Evolutionary conservation across 2,113 vertebrate genomes (phyloP), one percentile per base, ranked within the genome.

Genomic region (Anguilla japonica): DNA sequence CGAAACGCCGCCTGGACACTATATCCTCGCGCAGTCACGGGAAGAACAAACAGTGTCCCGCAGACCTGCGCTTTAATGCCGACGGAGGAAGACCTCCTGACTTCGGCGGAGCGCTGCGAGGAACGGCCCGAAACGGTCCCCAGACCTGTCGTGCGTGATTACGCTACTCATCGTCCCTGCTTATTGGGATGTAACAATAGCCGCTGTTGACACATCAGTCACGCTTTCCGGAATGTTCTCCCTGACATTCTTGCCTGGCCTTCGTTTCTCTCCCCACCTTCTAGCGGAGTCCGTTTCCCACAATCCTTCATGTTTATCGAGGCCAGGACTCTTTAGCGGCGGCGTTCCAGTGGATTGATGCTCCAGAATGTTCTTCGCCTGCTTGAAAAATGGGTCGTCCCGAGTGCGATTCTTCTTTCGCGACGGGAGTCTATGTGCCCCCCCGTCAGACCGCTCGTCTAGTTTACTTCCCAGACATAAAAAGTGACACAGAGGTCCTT

Each of bases 1-100:
- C 82, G 39, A 1, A 46, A 41, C 3, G 81, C 87, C 85, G 89
- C 84, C 91, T 92, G 90, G 87, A 91, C 85, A 89, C 43, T n/a
- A 87, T 92, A 63, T 56, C 46, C 16, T 1, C 0, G 11, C 20
- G 82, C 88, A 53, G 29, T 83, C 84, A 81, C 39, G 16, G 3
- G 79, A 89, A 75, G 60, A 88, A 67, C 89, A 90, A 92, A 91
- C 89, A 88, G 85, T 41, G 34, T 80, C 11, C 79, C 15, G 15
- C 22, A 75, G 1, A 75, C 41, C 40, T 20, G 79, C 41, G 79
- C 41, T 40, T 80, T 75, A 75, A n/a, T 34, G 71, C 34, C 20
- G 16, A 40, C 40, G 79, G 79, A n/a, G 40, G 40, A 41, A 41
- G 3, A 13, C 41, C 40, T 41, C 75, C 22, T 5, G 29, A 29